These are phyloP conservation scores for Henicopernis longicauda DNA, from an alignment of 2,113 vertebrate genomes.

Conservation along the genomic window DNA sequence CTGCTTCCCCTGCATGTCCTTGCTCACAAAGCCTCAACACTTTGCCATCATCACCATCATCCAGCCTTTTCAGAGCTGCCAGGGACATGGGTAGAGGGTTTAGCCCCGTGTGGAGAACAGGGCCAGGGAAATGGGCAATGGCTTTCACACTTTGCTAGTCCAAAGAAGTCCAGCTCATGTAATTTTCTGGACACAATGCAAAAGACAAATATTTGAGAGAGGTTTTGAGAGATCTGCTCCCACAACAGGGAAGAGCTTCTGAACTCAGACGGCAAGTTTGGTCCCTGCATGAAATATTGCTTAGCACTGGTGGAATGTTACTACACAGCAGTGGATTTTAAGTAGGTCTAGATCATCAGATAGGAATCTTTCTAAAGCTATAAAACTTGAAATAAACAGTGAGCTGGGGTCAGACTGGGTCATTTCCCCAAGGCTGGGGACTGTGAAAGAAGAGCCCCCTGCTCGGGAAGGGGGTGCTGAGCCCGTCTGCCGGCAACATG, in stretches of 20 bases:
- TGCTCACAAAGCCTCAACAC: background rate
- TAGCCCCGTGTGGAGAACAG: background rate
- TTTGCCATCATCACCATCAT: background rate
- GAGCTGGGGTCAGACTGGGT: background rate
- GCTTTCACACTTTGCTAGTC: background rate
- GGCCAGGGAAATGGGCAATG: background rate
- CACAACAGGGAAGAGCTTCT: background rate
- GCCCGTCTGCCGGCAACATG: rapidly evolving
- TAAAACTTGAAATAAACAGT: conserved; percentile 1
- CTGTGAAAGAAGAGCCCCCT: background rate
- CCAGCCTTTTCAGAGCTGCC: background rate
- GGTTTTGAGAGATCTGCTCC: background rate
- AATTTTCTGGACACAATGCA: background rate
- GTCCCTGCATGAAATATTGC: background rate
- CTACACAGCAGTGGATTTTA: background rate
- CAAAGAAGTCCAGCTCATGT: background rate
- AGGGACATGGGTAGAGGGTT: background rate
- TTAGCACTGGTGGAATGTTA: background rate
- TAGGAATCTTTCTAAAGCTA: conserved; percentile 6
- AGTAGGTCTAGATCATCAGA: background rate
- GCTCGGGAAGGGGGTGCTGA: background rate
- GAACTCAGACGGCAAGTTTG: background rate
- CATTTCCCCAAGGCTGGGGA: background rate
- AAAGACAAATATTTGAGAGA: background rate
- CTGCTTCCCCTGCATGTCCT: background rate